Percentiles rank a stretch among this genome's conserved stretches.
These are phyloP conservation scores for Xenotilapia leptura DNA, from an alignment of 2,113 vertebrate genomes.

Conservation along the genomic window DNA sequence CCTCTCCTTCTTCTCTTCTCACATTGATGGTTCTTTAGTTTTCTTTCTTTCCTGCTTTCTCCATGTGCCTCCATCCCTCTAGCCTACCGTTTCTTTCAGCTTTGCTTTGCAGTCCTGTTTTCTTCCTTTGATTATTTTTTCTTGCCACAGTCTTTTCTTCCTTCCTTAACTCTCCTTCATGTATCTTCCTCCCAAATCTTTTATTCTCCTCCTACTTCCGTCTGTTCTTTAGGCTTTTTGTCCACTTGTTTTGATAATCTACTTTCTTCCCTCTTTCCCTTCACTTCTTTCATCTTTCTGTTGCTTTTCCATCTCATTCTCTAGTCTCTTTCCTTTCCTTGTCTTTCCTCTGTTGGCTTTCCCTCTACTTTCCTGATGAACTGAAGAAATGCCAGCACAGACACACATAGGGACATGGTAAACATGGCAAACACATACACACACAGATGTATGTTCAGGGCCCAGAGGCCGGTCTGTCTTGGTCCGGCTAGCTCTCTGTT, in stretches of 20 bases:
- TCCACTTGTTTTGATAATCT: background rate
- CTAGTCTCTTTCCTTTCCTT: background rate
- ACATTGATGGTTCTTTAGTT: accelerated
- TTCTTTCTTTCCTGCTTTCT: background rate
- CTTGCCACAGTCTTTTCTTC: background rate
- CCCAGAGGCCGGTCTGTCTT: slow-evolving; percentile 38
- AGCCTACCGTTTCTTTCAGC: background rate
- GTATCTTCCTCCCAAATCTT: background rate
- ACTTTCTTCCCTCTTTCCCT: background rate
- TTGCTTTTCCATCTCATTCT: background rate
- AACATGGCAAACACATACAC: background rate
- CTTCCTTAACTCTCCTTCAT: background rate
- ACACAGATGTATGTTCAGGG: slow-evolving; percentile 7
- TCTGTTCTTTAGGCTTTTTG: background rate
- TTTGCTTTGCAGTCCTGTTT: background rate
- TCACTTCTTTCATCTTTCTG: background rate
- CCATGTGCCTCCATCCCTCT: background rate
- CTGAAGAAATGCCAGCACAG: background rate
- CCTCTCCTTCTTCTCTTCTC: background rate
- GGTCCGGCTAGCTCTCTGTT: slow-evolving; percentile 35
- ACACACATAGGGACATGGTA: background rate
- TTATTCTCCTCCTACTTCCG: background rate
- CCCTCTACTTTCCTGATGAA: background rate
- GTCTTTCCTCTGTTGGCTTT: background rate
- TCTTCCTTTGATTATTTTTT: background rate